Evolutionary conservation across 2,888 invertebrate genomes (phyloP), one percentile per base, ranked within the genome.

Genomic region (Incurvaria masculella): DNA sequence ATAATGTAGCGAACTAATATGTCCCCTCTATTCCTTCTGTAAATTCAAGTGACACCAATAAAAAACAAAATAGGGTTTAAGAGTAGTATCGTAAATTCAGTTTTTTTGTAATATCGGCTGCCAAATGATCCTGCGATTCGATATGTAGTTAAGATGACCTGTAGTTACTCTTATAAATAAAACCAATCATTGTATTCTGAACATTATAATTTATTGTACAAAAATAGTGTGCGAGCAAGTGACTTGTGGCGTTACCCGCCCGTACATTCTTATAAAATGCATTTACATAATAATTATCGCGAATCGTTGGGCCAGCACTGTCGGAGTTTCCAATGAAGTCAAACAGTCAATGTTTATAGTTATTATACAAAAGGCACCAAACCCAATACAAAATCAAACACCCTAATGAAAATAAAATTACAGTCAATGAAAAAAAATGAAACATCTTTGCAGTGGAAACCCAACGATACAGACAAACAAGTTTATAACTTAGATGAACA

Each of bases 181-280:
- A 78, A 78, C 74, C 69, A 73, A 59, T 56, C 51, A 57, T 53
- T 50, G 59, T 63, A 65, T 67, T 72, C 66, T 67, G 73, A 74
- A 74, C 76, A 74, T 72, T 72, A 71, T 75, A 73, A 75, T 76
- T 51, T 78, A 78, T 78, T 78, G 73, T 78, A 78, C 73, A 78
- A 78, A 78, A 78, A 78, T 78, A 78, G 72, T 75, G 76, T 75
- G 76, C 75, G 74, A 73, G 74, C 71, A 71, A 69, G 72, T 69
- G 70, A 71, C 68, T 70, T 74, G 71, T 73, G 72, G 66, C 65
- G 72, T 8, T 33, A n/a, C 8, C 33, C 33, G 33, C 33, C 33
- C 33, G 33, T 33, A 33, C 33, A 33, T 33, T 23, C 14, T n/a
- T 33, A 33, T 33, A 33, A 33, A 33, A 33, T 33, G 33, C 33